phyloP scores from a whole-genome alignment of 2,797 vertebrate species.

The Pseudochirops cupreus region DNA sequence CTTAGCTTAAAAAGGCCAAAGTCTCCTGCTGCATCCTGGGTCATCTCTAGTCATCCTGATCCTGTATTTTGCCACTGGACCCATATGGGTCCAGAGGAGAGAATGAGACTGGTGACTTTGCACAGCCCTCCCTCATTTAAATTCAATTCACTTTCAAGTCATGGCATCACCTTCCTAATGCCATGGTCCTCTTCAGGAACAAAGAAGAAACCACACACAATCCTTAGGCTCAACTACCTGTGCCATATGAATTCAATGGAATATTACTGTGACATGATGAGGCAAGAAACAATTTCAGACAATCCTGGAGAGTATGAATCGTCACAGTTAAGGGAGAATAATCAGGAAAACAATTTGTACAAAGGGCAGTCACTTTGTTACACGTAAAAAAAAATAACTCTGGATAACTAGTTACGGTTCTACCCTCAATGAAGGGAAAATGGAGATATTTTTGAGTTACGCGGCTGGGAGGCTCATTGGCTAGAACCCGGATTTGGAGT shows the following conservation, averaged over 20 bases:
- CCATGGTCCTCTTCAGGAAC: too few species aligned
- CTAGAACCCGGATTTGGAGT: not conserved
- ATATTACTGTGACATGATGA: not conserved
- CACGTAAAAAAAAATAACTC: not conserved
- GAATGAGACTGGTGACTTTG: too few species aligned
- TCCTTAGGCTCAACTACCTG: not conserved
- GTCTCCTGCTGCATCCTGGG: too few species aligned
- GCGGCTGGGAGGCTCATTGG: not conserved
- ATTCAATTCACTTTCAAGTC: too few species aligned
- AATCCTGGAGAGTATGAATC: not conserved
- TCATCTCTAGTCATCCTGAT: too few species aligned
- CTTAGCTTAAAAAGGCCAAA: too few species aligned
- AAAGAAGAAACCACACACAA: too few species aligned
- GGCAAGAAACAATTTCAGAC: not conserved
- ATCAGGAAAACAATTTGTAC: not conserved
- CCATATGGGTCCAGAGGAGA: too few species aligned
- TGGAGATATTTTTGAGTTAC: not conserved
- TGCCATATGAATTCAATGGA: not conserved
- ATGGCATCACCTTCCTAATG: too few species aligned
- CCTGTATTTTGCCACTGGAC: too few species aligned
- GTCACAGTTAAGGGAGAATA: not conserved
- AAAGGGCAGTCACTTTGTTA: not conserved
- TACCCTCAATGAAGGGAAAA: not conserved
- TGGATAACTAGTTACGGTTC: not conserved
- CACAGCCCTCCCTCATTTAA: too few species aligned